phyloP scores from a whole-genome alignment of 2,888 invertebrate genomes.

The Orthosia cruda region DNA sequence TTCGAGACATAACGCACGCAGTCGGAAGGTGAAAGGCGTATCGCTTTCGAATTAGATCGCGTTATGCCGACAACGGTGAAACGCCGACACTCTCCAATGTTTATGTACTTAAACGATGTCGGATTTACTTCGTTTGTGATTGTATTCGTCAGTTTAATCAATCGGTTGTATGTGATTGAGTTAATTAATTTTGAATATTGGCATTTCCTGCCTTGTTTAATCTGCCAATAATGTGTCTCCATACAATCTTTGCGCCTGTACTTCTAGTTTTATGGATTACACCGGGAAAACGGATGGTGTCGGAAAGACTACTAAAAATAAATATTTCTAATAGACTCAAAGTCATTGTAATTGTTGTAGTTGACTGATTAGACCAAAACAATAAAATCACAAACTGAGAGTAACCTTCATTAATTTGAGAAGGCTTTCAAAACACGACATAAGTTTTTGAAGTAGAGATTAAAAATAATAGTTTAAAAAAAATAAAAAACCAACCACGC shows the following conservation, averaged over 20 bases:
- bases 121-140: conserved; percentile 62
- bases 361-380: neutral
- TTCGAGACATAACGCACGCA: conserved; percentile 76
- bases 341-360: neutral
- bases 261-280: neutral
- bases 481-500: too few species aligned
- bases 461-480: too few species aligned
- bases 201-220: conserved; percentile 5
- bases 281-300: neutral
- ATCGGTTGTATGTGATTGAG: conserved; percentile 13
- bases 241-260: conserved; percentile 1
- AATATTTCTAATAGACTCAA: neutral
- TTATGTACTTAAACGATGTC: conserved; percentile 71
- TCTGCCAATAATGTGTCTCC: neutral
- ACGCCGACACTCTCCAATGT: conserved; percentile 79
- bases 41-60: conserved; percentile 91
- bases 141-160: conserved; percentile 51
- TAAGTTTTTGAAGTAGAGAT: too few species aligned
- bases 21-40: conserved; percentile 90
- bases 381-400: neutral
- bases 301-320: neutral
- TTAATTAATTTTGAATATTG: conserved; percentile 23
- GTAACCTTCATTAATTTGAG: too few species aligned
- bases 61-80: conserved; percentile 87
- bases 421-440: too few species aligned